These are phyloP conservation scores for Buathra laborator DNA, from an alignment of 2,888 invertebrate genomes.

Conservation along the genomic window DNA sequence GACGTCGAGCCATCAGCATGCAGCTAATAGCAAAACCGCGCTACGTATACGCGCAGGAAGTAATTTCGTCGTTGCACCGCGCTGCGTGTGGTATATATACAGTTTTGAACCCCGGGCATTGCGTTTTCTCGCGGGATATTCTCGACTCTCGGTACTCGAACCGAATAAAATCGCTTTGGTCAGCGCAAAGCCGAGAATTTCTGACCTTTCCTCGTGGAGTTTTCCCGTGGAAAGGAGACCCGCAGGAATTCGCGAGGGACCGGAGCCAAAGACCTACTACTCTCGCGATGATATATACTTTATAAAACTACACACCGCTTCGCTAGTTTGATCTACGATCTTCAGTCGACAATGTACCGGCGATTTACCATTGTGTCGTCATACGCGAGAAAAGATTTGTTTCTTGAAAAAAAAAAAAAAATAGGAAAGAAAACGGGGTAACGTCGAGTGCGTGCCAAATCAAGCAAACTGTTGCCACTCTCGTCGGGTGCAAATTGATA, in stretches of 20 bases:
- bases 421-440: not conserved
- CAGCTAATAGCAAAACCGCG: constrained; percentile 24
- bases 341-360: constrained; percentile 49
- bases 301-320: constrained; percentile 31
- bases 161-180: constrained; percentile 26
- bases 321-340: constrained; percentile 58
- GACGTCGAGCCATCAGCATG: constrained; percentile 47
- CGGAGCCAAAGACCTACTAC: constrained; percentile 33
- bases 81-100: not conserved
- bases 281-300: constrained; percentile 41
- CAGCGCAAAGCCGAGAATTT: constrained; percentile 18
- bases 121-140: constrained; percentile 19
- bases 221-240: constrained; percentile 18
- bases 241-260: constrained; percentile 33
- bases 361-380: constrained; percentile 59
- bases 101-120: not conserved
- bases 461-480: constrained; percentile 81
- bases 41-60: constrained; percentile 38
- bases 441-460: constrained; percentile 74
- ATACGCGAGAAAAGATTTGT: constrained; percentile 52
- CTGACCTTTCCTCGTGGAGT: constrained; percentile 16
- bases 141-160: not conserved
- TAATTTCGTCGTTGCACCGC: constrained; percentile 39
- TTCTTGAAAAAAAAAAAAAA: not conserved
- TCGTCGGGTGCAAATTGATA: constrained; percentile 77